These are phyloP conservation scores for Drosophila repletoides DNA, from an alignment of 1,140 invertebrate species.

Conservation along the genomic window DNA sequence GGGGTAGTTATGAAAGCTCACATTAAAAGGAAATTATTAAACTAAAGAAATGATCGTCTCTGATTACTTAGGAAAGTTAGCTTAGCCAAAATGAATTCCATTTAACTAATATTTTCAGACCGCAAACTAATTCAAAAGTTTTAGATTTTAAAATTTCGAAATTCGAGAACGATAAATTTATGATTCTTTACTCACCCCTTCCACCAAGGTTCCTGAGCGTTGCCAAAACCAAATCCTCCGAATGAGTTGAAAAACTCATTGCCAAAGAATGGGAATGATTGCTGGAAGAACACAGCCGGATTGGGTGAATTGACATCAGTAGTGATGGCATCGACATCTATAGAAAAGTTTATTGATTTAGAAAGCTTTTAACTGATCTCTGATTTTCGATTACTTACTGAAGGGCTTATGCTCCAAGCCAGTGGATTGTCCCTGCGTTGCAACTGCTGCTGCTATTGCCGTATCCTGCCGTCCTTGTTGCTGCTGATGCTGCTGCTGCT, in stretches of 20 bases:
- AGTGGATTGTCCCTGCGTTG: background rate
- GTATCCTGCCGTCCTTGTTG: constrained; percentile 53
- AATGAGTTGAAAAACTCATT: constrained; percentile 78
- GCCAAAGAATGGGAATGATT: constrained; percentile 79
- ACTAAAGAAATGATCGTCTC: too few relatives aligned
- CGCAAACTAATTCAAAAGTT: too few relatives aligned
- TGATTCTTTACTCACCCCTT: constrained; percentile 82
- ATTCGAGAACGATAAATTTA: too few relatives aligned
- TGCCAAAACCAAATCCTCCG: constrained; percentile 69
- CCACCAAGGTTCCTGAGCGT: constrained; percentile 81
- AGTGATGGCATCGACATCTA: constrained; percentile 70
- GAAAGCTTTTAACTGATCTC: background rate
- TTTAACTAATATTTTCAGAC: too few relatives aligned
- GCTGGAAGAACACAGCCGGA: constrained; percentile 73
- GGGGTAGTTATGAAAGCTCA: too few relatives aligned
- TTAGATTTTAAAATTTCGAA: too few relatives aligned
- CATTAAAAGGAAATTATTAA: too few relatives aligned
- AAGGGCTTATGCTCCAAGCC: constrained; percentile 65
- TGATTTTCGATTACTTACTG: constrained; percentile 63
- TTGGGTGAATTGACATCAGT: constrained; percentile 70
- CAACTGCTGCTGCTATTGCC: constrained; percentile 4
- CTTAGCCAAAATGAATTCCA: too few relatives aligned
- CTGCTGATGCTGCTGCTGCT: constrained; percentile 54
- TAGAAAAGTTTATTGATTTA: background rate
- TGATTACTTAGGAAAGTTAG: too few relatives aligned